Evolutionary conservation across 2,797 vertebrate genomes (phyloP), one percentile per base, ranked within the genome.

Genomic region (Chelidonichthys spinosus): DNA sequence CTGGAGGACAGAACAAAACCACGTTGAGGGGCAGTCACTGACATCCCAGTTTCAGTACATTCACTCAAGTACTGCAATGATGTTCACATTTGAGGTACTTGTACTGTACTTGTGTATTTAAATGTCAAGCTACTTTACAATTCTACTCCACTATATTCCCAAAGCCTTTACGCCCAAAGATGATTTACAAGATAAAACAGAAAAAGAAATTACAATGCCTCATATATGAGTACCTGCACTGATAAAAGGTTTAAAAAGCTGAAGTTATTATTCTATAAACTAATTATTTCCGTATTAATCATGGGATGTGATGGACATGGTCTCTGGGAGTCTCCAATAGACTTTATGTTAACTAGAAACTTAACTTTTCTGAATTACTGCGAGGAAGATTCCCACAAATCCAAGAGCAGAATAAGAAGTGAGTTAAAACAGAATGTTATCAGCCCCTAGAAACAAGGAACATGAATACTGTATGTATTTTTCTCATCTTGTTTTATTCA

Each of bases 391-490:
- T 63, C 14, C 37, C 11, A 43, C 8, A 44, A 50, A 64, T 32
- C 17, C 7, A 67, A 62, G 40, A 18, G 2, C 44, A 18, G 18
- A 6, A 53, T 49, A 54, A 39, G 6, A 10, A 61, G 13, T 1
- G 2, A 18, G n/a, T 11, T 60, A 35, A 15, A 53, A 56, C 42
- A 35, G 54, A 63, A 52, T 9, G 36, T 56, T 17, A 61, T 49
- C 63, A 39, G 47, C 47, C 54, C 60, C 18, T 2, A 15, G 59
- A 63, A 36, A 72, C 59, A 15, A 44, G 40, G 35, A 66, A 5
- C 73, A 76, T 76, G 65, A 73, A 73, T 49, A 53, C 49, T 79
- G 40, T 37, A n/a, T 7, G 54, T 52, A 1, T 9, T 8, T 32
- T 37, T 44, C 36, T 63, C 25, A 6, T 70, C 33, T 50, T 43